Percentiles rank a stretch among this genome's conserved stretches.
These are phyloP conservation scores for Lepeophtheirus salmonis DNA, from an alignment of 1,140 invertebrate genomes.

Conservation along the genomic window DNA sequence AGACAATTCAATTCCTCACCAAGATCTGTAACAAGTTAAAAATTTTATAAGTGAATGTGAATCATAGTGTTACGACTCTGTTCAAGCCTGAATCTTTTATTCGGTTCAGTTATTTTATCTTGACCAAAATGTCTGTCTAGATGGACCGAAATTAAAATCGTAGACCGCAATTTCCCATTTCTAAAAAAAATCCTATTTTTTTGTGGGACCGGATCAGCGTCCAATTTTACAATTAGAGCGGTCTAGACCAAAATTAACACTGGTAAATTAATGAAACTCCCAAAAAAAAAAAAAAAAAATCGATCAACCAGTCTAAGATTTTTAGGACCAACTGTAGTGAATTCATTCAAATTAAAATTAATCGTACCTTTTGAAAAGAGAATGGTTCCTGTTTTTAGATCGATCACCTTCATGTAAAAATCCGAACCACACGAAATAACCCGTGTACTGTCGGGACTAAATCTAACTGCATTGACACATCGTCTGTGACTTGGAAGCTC, in stretches of 20 bases:
- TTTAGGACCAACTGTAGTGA: not conserved
- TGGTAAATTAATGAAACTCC: not conserved
- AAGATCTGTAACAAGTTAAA: not conserved
- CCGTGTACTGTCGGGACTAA: not conserved
- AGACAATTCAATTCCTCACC: constrained; percentile 15
- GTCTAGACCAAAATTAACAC: no score
- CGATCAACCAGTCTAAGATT: not conserved
- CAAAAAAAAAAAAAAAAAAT: not conserved
- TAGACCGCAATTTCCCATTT: no score
- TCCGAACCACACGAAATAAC: constrained; percentile 4
- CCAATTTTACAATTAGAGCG: no score
- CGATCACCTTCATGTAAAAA: constrained; percentile 6
- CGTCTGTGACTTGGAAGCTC: not conserved
- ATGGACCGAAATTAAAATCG: no score
- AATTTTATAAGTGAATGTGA: no score
- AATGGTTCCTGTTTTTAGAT: constrained; percentile 9
- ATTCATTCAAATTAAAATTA: not conserved
- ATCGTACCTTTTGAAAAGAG: constrained; percentile 14
- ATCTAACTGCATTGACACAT: not conserved
- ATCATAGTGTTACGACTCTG: not conserved
- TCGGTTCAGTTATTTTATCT: no score
- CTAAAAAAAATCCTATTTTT: no score
- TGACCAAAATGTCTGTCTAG: no score
- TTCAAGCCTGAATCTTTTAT: no score
- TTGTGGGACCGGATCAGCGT: no score